Evolutionary conservation across 2,888 invertebrate genomes (phyloP), one percentile per base, ranked within the genome.

Genomic region (Dryadula phaetusa): DNA sequence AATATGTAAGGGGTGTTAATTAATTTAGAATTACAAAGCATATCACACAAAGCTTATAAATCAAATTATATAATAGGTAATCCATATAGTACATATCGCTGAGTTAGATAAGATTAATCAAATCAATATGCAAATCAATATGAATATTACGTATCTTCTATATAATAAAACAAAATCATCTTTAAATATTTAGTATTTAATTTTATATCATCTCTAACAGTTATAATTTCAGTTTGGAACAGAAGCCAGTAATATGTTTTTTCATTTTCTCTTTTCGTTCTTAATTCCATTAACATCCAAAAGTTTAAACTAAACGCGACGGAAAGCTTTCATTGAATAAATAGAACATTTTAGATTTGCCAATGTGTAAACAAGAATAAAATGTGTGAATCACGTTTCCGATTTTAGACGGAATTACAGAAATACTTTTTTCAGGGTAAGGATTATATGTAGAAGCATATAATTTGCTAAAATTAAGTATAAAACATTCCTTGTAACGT

Each of bases 281-380:
- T 34, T 34, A 34, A 53, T 53, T 34, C 5, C 20, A 53, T 34
- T 61, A 61, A 64, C n/a, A 53, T 20, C n/a, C 61, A 61, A 64
- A 25, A 49, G 42, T 42, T 40, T 40, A 56, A 67, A 67, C 40
- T 56, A 46, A 63, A 46, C 60, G 64, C 47, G 6, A 32, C 16
- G 32, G 49, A 53, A 53, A 62, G 54, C 58, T 64, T 67, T 56
- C 56, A 70, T 69, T 44, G 64, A 34, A 62, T 62, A 62, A 62
- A 68, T 66, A 66, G 64, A 62, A 68, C 54, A 67, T 70, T 64
- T 69, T 66, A 64, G 68, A 72, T 70, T 60, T 46, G 66, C 46
- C 60, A 44, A 37, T 32, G 20, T 32, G 61, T 62, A 66, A 70
- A 66, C 62, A 70, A 49, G 63, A 61, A 64, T 68, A 68, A 6